These are phyloP conservation scores for Trissolcus japonicus DNA, from an alignment of 2,888 invertebrate species.

Conservation along the genomic window DNA sequence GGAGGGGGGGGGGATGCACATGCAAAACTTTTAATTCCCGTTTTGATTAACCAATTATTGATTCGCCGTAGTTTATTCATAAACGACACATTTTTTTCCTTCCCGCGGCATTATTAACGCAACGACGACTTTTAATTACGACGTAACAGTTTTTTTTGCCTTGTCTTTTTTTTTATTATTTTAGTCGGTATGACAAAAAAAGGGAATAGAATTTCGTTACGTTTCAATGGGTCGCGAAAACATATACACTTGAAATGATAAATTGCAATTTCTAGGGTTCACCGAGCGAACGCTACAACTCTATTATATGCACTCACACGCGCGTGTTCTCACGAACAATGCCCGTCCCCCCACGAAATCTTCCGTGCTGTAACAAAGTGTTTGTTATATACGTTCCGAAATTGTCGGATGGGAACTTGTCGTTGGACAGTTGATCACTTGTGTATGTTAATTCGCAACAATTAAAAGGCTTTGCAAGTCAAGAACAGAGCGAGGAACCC, in stretches of 20 bases:
- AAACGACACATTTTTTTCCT: too few relatives aligned
- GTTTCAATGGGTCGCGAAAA: constrained; percentile 24
- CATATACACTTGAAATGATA: constrained; percentile 42
- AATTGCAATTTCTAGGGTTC: constrained; percentile 43
- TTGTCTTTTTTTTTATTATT: neutral
- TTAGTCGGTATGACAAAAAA: neutral
- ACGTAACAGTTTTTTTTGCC: neutral
- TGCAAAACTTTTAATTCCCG: too few relatives aligned
- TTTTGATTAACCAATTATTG: too few relatives aligned
- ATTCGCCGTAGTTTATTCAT: too few relatives aligned
- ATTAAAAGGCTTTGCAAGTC: constrained; percentile 3
- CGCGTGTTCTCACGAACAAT: constrained; percentile 44
- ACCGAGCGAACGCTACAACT: constrained; percentile 37
- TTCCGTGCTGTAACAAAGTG: constrained; percentile 27
- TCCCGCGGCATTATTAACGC: too few relatives aligned
- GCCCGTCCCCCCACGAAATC: constrained; percentile 31
- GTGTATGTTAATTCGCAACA: constrained; percentile 12
- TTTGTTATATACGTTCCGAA: constrained; percentile 38
- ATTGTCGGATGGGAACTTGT: constrained; percentile 28
- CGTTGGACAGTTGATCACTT: constrained; percentile 38
- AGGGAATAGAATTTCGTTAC: neutral
- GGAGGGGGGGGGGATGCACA: neutral
- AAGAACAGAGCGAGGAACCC: too few relatives aligned
- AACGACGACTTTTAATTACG: neutral
- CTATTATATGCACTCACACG: constrained; percentile 53